Percentiles rank a stretch among this genome's conserved stretches.
These are phyloP conservation scores for Heliothis peltigera DNA, from an alignment of 2,888 invertebrate genomes.

Conservation along the genomic window DNA sequence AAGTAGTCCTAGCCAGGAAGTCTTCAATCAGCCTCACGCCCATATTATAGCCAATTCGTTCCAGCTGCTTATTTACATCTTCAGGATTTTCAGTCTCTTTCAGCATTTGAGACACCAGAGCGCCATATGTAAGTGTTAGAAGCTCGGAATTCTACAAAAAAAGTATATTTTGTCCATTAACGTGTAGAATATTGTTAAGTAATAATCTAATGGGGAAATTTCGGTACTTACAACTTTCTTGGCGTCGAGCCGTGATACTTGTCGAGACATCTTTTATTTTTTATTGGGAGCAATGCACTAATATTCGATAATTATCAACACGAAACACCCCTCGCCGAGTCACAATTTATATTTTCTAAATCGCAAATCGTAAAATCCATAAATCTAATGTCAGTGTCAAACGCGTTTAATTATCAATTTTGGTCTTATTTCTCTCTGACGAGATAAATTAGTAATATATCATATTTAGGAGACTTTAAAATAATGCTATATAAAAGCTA, in stretches of 20 bases:
- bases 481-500: too few relatives aligned
- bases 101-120: slow-evolving; percentile 98
- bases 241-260: slow-evolving; percentile 92
- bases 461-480: too few relatives aligned
- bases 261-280: slow-evolving; percentile 90
- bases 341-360: slow-evolving; percentile 3
- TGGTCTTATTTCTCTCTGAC: too few relatives aligned
- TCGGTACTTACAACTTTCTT: slow-evolving; percentile 93
- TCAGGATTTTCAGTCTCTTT: slow-evolving; percentile 99
- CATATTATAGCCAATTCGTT: slow-evolving; percentile 99
- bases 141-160: slow-evolving; percentile 97
- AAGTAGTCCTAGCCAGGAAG: slow-evolving; percentile 97
- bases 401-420: slow-evolving; percentile 5
- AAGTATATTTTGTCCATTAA: slow-evolving; percentile 3
- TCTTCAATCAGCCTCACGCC: slow-evolving; percentile 99
- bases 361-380: slow-evolving; percentile 2
- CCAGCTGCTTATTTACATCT: slow-evolving; percentile 99
- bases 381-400: slow-evolving; percentile 17
- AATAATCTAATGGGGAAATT: neutral
- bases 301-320: slow-evolving; percentile 5
- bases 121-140: slow-evolving; percentile 99
- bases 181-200: neutral
- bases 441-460: too few relatives aligned
- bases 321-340: slow-evolving; percentile 29
- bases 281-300: neutral